A percentile compares a stretch with the other conserved stretches of the same genome.
These are phyloP conservation scores for Eupleurogrammus muticus DNA, from an alignment of 2,797 vertebrate species.

Conservation along the genomic window DNA sequence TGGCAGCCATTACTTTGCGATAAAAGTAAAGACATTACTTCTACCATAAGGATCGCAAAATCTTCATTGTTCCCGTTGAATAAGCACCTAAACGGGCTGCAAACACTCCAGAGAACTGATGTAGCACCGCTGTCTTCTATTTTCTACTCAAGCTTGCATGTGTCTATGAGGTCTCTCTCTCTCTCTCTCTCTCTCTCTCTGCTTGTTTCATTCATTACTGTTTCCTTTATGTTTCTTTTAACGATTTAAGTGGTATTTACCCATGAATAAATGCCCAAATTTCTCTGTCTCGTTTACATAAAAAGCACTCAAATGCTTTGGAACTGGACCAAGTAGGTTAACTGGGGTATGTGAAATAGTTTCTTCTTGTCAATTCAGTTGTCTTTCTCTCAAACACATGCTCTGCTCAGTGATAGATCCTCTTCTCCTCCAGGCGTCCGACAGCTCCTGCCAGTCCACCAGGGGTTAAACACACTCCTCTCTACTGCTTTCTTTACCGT, in stretches of 20 bases:
- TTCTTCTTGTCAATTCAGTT: constrained; percentile 86
- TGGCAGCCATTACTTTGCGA: constrained; percentile 20
- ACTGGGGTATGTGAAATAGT: constrained; percentile 87
- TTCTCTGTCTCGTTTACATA: constrained; percentile 87
- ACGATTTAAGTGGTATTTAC: constrained; percentile 78
- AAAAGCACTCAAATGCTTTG: constrained; percentile 90
- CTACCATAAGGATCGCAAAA: constrained; percentile 26
- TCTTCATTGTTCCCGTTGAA: constrained; percentile 33
- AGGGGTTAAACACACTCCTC: constrained; percentile 68
- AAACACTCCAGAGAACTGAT: constrained; percentile 46
- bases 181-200: constrained; percentile 59
- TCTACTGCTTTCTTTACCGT: constrained; percentile 60
- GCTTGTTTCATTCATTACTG: constrained; percentile 78
- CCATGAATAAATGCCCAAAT: constrained; percentile 86
- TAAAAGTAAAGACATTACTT: constrained; percentile 32
- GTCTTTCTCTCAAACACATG: constrained; percentile 82
- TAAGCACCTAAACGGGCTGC: constrained; percentile 30
- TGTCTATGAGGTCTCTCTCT: constrained; percentile 73
- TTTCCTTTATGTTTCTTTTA: constrained; percentile 65
- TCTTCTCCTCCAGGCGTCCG: constrained; percentile 73
- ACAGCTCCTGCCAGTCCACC: constrained; percentile 67
- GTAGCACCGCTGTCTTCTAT: constrained; percentile 47
- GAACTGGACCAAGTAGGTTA: constrained; percentile 89
- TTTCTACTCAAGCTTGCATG: constrained; percentile 78
- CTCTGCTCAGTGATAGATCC: constrained; percentile 82